These are phyloP conservation scores for Zapornia atra DNA, from an alignment of 2,113 vertebrate genomes.

Conservation along the genomic window DNA sequence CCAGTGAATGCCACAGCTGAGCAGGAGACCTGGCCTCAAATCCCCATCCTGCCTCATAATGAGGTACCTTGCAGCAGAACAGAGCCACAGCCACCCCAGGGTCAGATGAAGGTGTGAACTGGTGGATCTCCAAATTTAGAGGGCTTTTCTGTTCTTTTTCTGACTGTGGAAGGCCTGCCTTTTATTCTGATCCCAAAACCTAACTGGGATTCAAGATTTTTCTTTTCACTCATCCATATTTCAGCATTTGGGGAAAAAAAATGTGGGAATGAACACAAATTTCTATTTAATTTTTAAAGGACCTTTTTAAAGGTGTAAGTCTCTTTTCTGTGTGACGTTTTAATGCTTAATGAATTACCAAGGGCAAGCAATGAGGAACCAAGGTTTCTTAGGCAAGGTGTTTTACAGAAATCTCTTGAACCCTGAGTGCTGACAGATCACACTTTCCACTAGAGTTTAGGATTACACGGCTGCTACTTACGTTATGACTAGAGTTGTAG, in stretches of 20 bases:
- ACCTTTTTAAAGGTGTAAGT: neutral
- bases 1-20: rapidly evolving
- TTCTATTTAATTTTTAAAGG: neutral
- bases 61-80: rapidly evolving
- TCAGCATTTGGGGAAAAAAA: neutral
- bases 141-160: neutral
- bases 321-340: rapidly evolving
- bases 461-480: neutral
- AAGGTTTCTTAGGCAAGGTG: neutral
- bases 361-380: neutral
- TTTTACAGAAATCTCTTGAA: neutral
- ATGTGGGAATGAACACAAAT: neutral
- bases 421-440: neutral
- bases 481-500: neutral
- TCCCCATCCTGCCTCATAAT: neutral
- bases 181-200: neutral
- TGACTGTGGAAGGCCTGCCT: neutral
- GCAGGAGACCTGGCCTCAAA: neutral
- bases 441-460: neutral
- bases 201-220: neutral
- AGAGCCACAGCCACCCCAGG: no score
- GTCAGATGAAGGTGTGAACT: rapidly evolving
- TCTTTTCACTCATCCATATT: neutral
- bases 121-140: neutral
- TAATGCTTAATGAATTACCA: neutral